Conservation (phyloP, 2,113 vertebrate species). For the Zosterops hypoxanthus region DNA sequence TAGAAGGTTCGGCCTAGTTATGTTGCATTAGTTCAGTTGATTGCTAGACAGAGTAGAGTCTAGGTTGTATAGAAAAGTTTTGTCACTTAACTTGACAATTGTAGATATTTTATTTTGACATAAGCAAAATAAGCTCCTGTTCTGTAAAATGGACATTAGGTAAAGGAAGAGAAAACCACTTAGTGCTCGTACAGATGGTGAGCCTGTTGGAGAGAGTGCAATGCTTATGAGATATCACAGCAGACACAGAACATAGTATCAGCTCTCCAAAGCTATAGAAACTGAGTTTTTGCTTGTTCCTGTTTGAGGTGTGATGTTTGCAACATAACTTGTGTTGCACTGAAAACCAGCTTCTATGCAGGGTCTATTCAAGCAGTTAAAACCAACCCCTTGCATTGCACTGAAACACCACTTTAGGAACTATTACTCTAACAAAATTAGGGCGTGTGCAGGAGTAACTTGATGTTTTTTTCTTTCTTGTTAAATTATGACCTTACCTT, state of each 20-base stretch:
- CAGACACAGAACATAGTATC: accelerated
- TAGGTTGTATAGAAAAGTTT: background rate
- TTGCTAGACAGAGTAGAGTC: background rate
- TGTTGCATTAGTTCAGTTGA: background rate
- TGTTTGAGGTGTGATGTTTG: background rate
- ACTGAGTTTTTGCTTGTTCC: background rate
- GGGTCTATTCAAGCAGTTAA: background rate
- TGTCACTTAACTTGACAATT: background rate
- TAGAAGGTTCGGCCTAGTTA: background rate
- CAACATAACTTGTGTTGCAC: background rate
- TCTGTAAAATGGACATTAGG: background rate
- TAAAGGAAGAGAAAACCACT: background rate
- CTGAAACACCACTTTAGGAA: background rate
- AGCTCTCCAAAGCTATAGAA: background rate
- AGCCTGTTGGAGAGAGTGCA: background rate
- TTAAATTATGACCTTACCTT: background rate
- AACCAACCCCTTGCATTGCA: background rate
- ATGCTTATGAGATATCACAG: background rate
- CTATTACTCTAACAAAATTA: background rate
- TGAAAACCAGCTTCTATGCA: background rate
- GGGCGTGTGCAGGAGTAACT: background rate
- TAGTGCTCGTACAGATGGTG: accelerated
- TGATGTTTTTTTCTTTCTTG: background rate
- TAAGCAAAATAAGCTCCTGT: background rate
- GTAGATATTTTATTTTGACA: background rate